Evolutionary conservation across 2,113 vertebrate species (phyloP).

Genomic region (Peucedramus taeniatus): DNA sequence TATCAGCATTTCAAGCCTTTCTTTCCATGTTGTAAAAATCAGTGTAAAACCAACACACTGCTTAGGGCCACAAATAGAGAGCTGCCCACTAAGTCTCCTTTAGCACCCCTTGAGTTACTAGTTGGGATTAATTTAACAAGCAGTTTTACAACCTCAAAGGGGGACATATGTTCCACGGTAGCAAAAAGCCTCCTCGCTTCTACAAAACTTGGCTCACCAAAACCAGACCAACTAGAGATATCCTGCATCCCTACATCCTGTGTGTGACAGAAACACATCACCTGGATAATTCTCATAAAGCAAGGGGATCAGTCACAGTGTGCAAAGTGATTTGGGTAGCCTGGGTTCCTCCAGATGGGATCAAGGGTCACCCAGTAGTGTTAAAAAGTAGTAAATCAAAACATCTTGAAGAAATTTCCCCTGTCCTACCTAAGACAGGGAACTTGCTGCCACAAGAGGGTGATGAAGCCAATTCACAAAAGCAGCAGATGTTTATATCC

Average conservation of each 20-base stretch:
- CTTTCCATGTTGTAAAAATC: background rate
- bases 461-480: background rate
- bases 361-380: background rate
- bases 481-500: background rate
- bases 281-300: background rate
- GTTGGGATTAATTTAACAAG: slow-evolving; percentile 36
- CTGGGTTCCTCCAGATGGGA: background rate
- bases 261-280: rapidly evolving
- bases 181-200: background rate
- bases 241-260: background rate
- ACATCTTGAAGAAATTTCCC: background rate
- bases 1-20: background rate
- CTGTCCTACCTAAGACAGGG: background rate
- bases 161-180: background rate
- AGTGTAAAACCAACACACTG: background rate
- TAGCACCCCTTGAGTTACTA: background rate
- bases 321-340: background rate
- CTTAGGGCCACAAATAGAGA: background rate
- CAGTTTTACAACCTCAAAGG: background rate
- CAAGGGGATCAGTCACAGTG: background rate
- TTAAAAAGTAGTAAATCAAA: background rate
- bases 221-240: background rate
- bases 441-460: background rate
- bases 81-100: background rate
- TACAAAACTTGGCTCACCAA: background rate